Conservation (phyloP, 2,113 vertebrate species). For the Leucopsar rothschildi region DNA sequence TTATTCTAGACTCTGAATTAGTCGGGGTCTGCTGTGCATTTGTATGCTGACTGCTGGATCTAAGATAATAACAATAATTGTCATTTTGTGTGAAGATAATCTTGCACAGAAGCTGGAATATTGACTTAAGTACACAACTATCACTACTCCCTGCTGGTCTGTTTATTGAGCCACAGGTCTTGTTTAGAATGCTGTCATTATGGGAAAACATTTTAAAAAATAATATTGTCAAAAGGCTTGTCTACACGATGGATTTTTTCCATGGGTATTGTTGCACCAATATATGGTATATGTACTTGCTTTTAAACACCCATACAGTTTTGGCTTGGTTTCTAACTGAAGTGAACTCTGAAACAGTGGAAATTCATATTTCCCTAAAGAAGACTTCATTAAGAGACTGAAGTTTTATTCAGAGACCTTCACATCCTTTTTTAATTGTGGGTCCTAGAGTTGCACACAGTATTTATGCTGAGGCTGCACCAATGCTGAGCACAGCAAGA, state of each 20-base stretch:
- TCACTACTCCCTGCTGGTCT: not conserved
- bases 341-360: not conserved
- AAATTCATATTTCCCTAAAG: not conserved
- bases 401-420: not conserved
- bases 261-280: not conserved
- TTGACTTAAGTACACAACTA: not conserved
- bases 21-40: not conserved
- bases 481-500: not conserved
- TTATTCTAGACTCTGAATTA: not conserved
- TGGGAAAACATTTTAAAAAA: not conserved
- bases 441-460: not conserved
- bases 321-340: not conserved
- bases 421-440: not conserved
- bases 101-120: not conserved
- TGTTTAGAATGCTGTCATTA: not conserved
- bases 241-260: not conserved
- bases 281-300: not conserved
- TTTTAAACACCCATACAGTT: not conserved
- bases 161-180: not conserved
- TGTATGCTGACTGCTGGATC: not conserved
- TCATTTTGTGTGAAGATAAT: not conserved
- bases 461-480: not conserved
- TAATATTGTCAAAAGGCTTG: not conserved
- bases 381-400: not conserved
- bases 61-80: not conserved